Conservation (phyloP, 2,888 invertebrate species). For the Neoascia interrupta region DNA sequence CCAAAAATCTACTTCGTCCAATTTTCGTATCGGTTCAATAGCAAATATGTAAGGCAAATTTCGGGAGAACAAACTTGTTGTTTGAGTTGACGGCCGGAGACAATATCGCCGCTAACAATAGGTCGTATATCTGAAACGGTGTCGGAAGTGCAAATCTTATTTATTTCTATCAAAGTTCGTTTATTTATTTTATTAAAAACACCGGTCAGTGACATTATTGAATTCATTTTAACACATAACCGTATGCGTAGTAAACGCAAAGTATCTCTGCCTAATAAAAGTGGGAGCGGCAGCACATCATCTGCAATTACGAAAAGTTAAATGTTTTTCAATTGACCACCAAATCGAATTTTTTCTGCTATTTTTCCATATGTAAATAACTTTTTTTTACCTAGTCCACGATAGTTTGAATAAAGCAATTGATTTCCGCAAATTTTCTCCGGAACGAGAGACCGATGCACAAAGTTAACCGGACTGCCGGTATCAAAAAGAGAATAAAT, state of each 20-base stretch:
- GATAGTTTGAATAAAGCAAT: slow-evolving; percentile 2
- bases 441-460: slow-evolving; percentile 10
- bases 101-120: slow-evolving; percentile 15
- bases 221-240: slow-evolving; percentile 21
- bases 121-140: slow-evolving; percentile 14
- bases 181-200: slow-evolving; percentile 10
- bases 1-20: slow-evolving; percentile 11
- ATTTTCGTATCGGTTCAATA: not conserved
- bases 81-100: not conserved
- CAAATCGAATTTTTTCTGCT: not conserved
- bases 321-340: slow-evolving; percentile 13
- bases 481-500: slow-evolving; percentile 22
- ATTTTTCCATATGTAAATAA: slow-evolving; percentile 17
- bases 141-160: slow-evolving; percentile 13
- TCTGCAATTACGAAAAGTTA: slow-evolving; percentile 20
- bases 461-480: slow-evolving; percentile 27
- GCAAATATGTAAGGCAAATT: slow-evolving; percentile 9
- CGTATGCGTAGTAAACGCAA: slow-evolving; percentile 1
- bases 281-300: slow-evolving; percentile 13
- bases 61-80: not conserved
- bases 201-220: slow-evolving; percentile 12
- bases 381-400: slow-evolving; percentile 17
- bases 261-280: slow-evolving; percentile 19
- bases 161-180: not conserved
- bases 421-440: not conserved